Percentiles rank a stretch among this genome's conserved stretches.
phyloP scores from a whole-genome alignment of 2,113 vertebrate genomes.

The Ammodytes dubius region DNA sequence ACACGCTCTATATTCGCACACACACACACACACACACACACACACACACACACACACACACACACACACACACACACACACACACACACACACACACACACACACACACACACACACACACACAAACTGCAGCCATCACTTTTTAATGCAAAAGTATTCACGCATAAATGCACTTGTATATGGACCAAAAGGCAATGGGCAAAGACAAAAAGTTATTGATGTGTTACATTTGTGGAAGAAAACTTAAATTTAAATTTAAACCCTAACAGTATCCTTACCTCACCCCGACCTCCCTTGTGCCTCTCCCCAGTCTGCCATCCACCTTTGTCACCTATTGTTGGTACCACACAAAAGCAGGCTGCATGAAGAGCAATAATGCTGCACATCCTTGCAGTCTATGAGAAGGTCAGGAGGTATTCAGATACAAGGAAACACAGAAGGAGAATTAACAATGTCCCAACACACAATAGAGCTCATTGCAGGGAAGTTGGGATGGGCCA shows the following conservation, averaged over 20 bases:
- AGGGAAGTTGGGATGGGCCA: constrained; percentile 33
- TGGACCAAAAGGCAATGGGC: neutral
- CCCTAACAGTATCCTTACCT: constrained; percentile 18
- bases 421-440: constrained; percentile 64
- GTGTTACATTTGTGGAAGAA: neutral
- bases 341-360: constrained; percentile 69
- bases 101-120: constrained; percentile 23
- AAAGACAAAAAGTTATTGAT: constrained; percentile 43
- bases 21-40: constrained; percentile 11
- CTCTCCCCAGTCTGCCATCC: constrained; percentile 27
- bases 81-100: constrained; percentile 25
- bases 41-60: constrained; percentile 33
- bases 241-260: constrained; percentile 9
- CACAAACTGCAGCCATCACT: constrained; percentile 7
- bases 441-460: constrained; percentile 69
- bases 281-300: neutral
- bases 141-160: constrained; percentile 35
- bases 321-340: constrained; percentile 57
- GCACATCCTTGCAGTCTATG: constrained; percentile 65
- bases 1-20: constrained; percentile 42
- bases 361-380: constrained; percentile 73
- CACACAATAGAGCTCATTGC: constrained; percentile 62
- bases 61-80: constrained; percentile 44
- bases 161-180: neutral
- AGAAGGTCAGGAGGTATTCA: constrained; percentile 77